Conservation (phyloP, 2,888 invertebrate genomes). For the Onthophagus sagittarius region DNA sequence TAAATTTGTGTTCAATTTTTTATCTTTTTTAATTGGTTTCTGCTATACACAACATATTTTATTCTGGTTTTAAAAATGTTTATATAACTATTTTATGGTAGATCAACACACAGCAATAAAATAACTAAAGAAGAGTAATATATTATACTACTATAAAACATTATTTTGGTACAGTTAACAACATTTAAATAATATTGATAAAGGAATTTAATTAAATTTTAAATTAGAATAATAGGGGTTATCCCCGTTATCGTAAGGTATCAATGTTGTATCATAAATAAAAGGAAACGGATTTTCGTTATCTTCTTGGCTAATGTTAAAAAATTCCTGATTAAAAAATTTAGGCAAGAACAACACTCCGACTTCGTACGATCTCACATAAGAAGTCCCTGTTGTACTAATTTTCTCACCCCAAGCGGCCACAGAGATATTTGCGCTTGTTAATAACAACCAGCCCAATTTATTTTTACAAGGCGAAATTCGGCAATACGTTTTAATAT, state of each 20-base stretch:
- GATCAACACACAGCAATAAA: no score
- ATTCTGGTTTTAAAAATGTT: no score
- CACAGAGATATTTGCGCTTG: constrained; percentile 94
- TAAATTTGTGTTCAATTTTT: no score
- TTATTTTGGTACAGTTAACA: no score
- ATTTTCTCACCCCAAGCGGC: constrained; percentile 90
- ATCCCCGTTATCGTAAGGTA: constrained; percentile 65
- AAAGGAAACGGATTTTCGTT: constrained; percentile 54
- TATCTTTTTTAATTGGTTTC: no score
- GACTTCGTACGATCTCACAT: constrained; percentile 84
- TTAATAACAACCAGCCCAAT: constrained; percentile 80
- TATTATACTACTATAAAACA: no score
- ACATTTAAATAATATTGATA: no score
- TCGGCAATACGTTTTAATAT: constrained; percentile 88
- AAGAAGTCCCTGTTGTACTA: constrained; percentile 55
- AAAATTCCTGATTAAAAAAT: constrained; percentile 67
- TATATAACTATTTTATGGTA: no score
- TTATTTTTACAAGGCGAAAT: constrained; percentile 62
- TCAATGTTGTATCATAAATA: constrained; percentile 80
- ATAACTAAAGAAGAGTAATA: no score
- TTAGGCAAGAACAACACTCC: constrained; percentile 86
- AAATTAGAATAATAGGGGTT: constrained; percentile 51
- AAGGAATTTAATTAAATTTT: no score
- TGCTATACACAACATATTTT: no score
- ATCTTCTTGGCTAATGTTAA: constrained; percentile 35